Conservation (phyloP, 35 echinoderm and acorn worm species). For the Ophioderma brevispina region DNA sequence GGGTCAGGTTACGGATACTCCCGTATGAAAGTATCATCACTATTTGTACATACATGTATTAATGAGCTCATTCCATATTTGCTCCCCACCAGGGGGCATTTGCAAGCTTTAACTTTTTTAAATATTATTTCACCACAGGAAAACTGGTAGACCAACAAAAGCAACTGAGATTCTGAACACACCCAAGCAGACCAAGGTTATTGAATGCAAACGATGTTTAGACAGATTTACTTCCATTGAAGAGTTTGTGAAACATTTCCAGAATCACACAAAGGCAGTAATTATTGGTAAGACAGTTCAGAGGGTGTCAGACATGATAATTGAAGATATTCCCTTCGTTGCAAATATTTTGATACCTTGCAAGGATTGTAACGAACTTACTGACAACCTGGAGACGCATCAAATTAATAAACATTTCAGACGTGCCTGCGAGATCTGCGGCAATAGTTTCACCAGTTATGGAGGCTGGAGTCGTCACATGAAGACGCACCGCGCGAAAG, state of each 20-base stretch:
- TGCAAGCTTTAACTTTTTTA: neutral
- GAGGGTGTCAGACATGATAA: neutral
- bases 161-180: neutral
- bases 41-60: too few species aligned
- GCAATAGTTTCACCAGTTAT: neutral
- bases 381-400: neutral
- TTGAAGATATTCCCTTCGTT: neutral
- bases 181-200: neutral
- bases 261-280: neutral
- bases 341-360: neutral
- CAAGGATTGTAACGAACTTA: neutral
- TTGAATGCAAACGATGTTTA: neutral
- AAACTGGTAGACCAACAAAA: neutral
- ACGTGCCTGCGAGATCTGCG: neutral
- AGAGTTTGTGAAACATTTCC: neutral
- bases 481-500: neutral
- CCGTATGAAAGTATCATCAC: too few species aligned
- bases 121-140: neutral
- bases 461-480: neutral
- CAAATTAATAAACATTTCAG: neutral
- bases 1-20: too few species aligned
- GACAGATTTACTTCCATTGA: neutral
- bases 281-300: neutral
- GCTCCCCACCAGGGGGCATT: too few species aligned
- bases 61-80: too few species aligned